Base-by-base conservation (phyloP, 2,797 vertebrate species). In the Momotus momota region DNA sequence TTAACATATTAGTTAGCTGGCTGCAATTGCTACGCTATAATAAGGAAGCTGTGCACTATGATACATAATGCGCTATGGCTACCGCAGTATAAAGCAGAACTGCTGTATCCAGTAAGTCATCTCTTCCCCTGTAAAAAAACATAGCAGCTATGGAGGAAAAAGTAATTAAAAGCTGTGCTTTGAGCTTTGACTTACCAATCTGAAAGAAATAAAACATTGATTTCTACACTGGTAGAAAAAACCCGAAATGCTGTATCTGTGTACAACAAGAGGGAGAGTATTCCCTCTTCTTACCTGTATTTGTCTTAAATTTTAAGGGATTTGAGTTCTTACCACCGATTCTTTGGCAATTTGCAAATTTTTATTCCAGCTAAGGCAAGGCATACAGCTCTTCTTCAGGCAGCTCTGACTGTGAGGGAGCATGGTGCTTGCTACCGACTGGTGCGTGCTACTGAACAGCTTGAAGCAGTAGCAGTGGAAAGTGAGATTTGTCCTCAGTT, bases 401-500 rank as follows among this genome's bases (percentile, higher is more conserved):
- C 20, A 54, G 54, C 26, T 6, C n/a, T 46, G 74, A 2, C 55
- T 38, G 18, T 29, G 83, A 25, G 0, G 19, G n/a, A 14, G 43
- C 22, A 0, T 18, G 33, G 77, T 0, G 4, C 75, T 54, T 31
- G 31, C 73, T 91, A n/a, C 54, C 83, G 81, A 3, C 70, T 35
- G 31, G 35, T 70, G 51, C 48, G 85, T 31, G 67, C 83, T 67
- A 3, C 5, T 0, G 27, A 89, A 18, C 83, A 89, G 92, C 88
- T 92, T 86, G 92, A 73, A 86, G 52, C 73, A 23, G 81, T n/a
- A n/a, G 51, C 71, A 14, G 67, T 64, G 81, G 43, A n/a, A 84
- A 65, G 77, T 72, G 83, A 82, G 48, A 43, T 66, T 82, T 93
- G 86, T 94, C 93, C 94, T 96, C 78, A 41, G 88, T 60, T 93